These are phyloP conservation scores for Neria commutata DNA, from an alignment of 2,888 invertebrate species.

Conservation along the genomic window DNA sequence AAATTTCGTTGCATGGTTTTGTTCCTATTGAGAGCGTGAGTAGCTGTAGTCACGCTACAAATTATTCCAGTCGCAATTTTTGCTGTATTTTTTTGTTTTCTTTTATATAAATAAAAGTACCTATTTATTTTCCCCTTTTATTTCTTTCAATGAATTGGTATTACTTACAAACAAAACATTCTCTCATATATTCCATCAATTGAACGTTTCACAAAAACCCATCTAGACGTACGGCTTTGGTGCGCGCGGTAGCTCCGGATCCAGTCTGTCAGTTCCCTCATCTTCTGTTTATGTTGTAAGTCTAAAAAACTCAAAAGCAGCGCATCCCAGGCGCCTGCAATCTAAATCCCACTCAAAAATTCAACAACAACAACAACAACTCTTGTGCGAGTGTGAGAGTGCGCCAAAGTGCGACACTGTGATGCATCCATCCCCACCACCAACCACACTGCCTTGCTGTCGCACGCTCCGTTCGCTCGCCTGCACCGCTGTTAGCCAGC, in stretches of 20 bases:
- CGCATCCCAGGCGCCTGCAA: too few relatives aligned
- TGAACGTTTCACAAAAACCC: neutral
- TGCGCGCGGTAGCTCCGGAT: conserved; percentile 75
- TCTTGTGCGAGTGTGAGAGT: conserved; percentile 35
- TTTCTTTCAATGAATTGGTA: neutral
- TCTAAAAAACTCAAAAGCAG: conserved; percentile 59
- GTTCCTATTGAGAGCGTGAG: too few relatives aligned
- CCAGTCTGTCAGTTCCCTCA: conserved; percentile 83
- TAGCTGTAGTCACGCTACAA: too few relatives aligned
- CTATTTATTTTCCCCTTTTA: conserved; percentile 11
- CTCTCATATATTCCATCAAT: too few relatives aligned
- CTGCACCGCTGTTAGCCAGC: neutral
- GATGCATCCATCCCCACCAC: conserved; percentile 9
- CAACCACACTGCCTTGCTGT: conserved; percentile 15
- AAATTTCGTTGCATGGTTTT: too few relatives aligned
- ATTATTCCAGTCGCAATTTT: neutral
- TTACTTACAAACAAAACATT: neutral
- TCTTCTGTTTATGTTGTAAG: conserved; percentile 74
- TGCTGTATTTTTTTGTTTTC: conserved; percentile 8
- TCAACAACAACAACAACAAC: conserved; percentile 6
- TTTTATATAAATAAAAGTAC: conserved; percentile 4
- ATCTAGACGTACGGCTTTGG: conserved; percentile 64
- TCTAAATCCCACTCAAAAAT: too few relatives aligned
- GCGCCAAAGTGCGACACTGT: neutral
- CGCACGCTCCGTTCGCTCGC: conserved; percentile 15